phyloP scores from a whole-genome alignment of 2,888 invertebrate species.

The Poecilobothrus nobilitatus region DNA sequence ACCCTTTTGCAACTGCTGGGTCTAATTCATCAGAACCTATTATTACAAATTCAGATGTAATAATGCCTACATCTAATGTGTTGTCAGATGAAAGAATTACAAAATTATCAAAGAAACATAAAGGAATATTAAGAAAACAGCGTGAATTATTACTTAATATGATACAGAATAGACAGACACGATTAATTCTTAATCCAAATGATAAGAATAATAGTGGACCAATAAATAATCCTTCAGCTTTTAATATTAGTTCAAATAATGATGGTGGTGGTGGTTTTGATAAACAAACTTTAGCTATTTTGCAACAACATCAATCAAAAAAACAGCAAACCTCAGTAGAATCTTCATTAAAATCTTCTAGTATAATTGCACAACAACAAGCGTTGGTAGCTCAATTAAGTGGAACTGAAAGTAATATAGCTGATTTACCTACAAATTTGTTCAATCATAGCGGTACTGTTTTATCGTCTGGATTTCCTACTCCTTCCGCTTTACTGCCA shows the following conservation, averaged over 20 bases:
- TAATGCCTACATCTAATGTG: slow-evolving; percentile 17
- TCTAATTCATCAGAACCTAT: slow-evolving; percentile 10
- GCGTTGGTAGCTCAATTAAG: background rate
- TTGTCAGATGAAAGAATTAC: background rate
- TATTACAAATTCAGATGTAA: slow-evolving; percentile 15
- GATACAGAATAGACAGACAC: background rate
- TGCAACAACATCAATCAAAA: background rate
- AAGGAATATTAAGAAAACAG: background rate
- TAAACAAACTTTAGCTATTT: background rate
- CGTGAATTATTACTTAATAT: background rate
- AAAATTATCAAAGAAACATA: slow-evolving; percentile 8
- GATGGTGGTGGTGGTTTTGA: background rate
- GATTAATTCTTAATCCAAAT: background rate
- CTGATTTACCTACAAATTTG: background rate
- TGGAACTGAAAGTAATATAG: background rate
- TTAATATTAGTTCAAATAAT: background rate
- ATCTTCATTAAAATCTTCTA: background rate
- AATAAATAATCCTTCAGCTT: background rate
- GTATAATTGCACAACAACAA: background rate
- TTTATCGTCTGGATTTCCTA: background rate
- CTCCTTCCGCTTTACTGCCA: background rate
- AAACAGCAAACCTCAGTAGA: background rate
- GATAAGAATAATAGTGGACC: background rate
- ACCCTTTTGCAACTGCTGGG: background rate
- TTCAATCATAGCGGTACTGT: background rate